Conservation (phyloP, 2,888 invertebrate species). For the Aquatica leii region DNA sequence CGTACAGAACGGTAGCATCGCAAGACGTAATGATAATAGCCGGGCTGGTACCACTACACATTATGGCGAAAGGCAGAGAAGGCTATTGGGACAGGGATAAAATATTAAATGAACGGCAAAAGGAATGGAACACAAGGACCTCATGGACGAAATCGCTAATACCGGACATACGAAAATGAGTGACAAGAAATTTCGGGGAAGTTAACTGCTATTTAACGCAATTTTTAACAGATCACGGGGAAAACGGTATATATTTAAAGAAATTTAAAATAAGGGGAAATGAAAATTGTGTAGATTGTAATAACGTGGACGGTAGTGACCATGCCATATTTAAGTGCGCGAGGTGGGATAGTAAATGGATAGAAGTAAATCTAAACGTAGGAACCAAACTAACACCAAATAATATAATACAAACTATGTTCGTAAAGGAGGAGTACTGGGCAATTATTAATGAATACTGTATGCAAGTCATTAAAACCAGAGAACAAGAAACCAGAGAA, state of each 20-base stretch:
- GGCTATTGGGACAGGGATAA: neutral
- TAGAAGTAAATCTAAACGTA: neutral
- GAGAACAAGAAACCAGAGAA: too few relatives aligned
- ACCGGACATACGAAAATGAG: neutral
- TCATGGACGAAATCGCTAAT: neutral
- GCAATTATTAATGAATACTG: too few relatives aligned
- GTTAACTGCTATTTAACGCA: neutral
- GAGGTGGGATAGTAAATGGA: neutral
- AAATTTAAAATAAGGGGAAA: too few relatives aligned
- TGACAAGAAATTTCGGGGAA: neutral
- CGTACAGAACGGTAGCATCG: neutral
- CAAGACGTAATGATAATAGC: neutral
- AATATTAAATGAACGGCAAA: neutral
- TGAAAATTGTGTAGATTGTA: too few relatives aligned
- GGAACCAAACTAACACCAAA: neutral
- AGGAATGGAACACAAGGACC: neutral
- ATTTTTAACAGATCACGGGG: neutral
- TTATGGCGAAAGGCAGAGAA: neutral
- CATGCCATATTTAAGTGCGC: too few relatives aligned
- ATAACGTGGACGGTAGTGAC: too few relatives aligned
- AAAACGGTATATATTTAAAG: neutral
- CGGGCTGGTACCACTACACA: neutral
- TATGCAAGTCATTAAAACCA: too few relatives aligned
- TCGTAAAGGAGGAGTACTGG: neutral
- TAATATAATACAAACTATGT: neutral